Base-by-base conservation (phyloP, 2,113 vertebrate species). In the Campylomormyrus tamandua region DNA sequence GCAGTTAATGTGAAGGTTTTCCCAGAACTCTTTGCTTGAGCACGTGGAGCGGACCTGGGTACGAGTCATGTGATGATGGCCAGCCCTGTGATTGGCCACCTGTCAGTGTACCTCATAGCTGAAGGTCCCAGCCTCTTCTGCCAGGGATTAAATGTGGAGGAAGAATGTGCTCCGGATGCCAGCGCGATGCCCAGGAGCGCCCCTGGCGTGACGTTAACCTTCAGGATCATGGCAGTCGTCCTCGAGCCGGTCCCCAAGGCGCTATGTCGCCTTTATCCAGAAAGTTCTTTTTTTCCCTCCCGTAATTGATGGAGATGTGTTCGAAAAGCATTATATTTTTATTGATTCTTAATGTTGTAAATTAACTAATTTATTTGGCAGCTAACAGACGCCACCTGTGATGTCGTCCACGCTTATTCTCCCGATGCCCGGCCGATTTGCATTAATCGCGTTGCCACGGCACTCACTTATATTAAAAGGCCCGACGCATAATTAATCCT, bases 381-480 rank as follows among this genome's bases (percentile, higher is more conserved):
- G 97, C 96, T 95, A 97, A 96, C 97, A 97, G 97, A 97, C 96
- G 94, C 96, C 96, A 96, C 96, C 96, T 95, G 95, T 93, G 95
- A 93, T 95, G 96, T 95, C 95, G 96, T 91, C 96, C 96, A 94
- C 97, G 95, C 97, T 97, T 96, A 96, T 97, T 96, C 96, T 97
- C 96, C 94, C 96, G 96, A 97, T 97, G 96, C 97, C 92, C 93
- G 95, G 94, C 93, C 95, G 94, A 97, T 98, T 97, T 97, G 97
- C 97, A 97, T 99, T 99, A 98, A 98, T 98, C 97, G 96, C 97
- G 93, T 96, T 96, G 96, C 95, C 94, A 96, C 96, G 97, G 97
- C 98, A 99, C 98, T 99, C 97, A 98, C 97, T 98, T 98, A 97
- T 98, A 99, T 99, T 99, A 99, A 99, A 99, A 99, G 97, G 97